Percentiles rank a stretch among this genome's conserved stretches.
Evolutionary conservation across 2,888 invertebrate species (phyloP).

Genomic region (Busseola fusca): DNA sequence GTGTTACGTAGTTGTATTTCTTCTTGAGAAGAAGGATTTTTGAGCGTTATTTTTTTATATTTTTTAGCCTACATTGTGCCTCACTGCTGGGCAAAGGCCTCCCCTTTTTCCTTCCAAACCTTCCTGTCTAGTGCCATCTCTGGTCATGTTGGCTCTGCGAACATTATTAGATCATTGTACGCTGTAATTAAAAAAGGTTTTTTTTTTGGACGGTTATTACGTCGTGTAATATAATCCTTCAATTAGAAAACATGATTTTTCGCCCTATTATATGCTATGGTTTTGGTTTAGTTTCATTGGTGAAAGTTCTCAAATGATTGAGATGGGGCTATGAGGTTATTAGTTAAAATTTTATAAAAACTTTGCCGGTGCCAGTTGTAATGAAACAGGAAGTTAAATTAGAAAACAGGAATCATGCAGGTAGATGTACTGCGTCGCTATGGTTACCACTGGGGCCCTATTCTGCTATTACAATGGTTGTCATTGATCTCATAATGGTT

Average conservation of each 20-base stretch:
- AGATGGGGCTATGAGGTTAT: background rate
- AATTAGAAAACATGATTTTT: background rate
- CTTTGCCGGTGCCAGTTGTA: background rate
- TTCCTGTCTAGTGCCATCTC: no score
- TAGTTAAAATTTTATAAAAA: background rate
- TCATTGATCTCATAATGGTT: no score
- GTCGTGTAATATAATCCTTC: background rate
- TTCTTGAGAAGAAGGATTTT: no score
- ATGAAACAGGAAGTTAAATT: background rate
- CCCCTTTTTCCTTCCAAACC: no score
- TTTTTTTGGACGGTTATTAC: background rate
- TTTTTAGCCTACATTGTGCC: no score
- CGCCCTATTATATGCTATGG: no score
- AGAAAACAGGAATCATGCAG: slow-evolving; percentile 1
- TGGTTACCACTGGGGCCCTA: no score
- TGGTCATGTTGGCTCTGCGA: no score
- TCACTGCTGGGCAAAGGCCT: no score
- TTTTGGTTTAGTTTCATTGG: background rate
- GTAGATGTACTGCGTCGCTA: background rate
- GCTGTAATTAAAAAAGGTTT: background rate
- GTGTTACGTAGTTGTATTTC: background rate
- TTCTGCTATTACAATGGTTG: no score
- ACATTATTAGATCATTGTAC: no score
- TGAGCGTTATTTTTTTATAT: background rate
- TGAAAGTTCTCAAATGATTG: background rate